Evolutionary conservation across 2,797 vertebrate species (phyloP), one percentile per base, ranked within the genome.

Genomic region (Falco novaeseelandiae): DNA sequence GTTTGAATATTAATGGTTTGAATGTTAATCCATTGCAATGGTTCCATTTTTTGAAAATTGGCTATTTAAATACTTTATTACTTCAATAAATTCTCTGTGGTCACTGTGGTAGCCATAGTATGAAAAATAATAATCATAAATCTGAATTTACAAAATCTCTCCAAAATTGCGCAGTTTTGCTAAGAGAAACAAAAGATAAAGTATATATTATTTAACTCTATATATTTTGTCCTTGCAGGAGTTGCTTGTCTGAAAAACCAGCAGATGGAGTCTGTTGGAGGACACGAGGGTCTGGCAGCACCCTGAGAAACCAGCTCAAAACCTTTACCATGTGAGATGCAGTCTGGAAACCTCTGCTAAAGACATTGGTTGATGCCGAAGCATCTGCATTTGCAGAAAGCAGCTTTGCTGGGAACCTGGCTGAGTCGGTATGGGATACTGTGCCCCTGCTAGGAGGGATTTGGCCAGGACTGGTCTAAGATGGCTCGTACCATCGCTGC

Each of bases 111-210:
- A 38, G 17, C 95, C 95, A 93, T 77, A 89, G 91, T 83, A 89
- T 89, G 96, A 83, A 79, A 95, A 97, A 92, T n/a, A 86, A 96
- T 93, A 69, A 86, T 72, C 76, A 94, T 92, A 83, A 95, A 95
- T 97, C 85, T 84, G 90, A 96, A 96, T 97, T 97, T 96, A 97
- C 93, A 76, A 95, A 94, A 94, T 97, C 97, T 91, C 72, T 95
- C 86, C 83, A 91, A 96, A 98, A 95, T 71, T 82, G 90, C 80
- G 26, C 82, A 18, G 81, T 97, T 97, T 97, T 96, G 94, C 94
- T 92, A 91, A 97, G 96, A 94, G 84, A 87, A 93, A 80, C 27
- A 49, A 48, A 85, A 89, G 89, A 95, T 69, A 38, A 89, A 91
- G 55, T 34, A 46, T 8, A 2, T 21, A 8, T 67, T 92, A 63